phyloP scores from a whole-genome alignment of 2,113 vertebrate genomes.

The Suncus etruscus region DNA sequence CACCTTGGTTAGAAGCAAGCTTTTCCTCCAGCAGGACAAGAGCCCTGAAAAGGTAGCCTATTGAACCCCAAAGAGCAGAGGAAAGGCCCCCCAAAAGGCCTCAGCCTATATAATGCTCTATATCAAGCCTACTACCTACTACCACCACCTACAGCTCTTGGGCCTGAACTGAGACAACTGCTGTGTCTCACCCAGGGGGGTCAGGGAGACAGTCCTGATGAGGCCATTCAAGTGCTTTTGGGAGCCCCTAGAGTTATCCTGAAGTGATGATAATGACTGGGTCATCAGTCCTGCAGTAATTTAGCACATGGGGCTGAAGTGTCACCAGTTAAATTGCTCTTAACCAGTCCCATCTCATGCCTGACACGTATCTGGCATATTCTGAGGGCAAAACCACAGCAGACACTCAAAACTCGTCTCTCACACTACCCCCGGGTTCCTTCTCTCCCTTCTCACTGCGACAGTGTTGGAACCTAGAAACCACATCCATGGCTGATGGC shows the following conservation, averaged over 20 bases:
- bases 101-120: neutral
- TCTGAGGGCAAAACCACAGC: neutral
- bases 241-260: neutral
- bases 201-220: neutral
- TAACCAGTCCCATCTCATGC: neutral
- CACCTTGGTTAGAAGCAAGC: neutral
- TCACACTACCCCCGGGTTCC: neutral
- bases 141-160: neutral
- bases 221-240: neutral
- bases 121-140: neutral
- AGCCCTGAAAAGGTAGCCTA: neutral
- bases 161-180: constrained; percentile 29
- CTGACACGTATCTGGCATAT: neutral
- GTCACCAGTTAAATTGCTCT: neutral
- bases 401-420: constrained; percentile 53
- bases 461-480: constrained; percentile 30
- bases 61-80: neutral
- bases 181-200: neutral
- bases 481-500: constrained; percentile 15
- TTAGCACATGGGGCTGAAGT: neutral
- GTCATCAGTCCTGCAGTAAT: neutral
- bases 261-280: constrained; percentile 28
- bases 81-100: neutral
- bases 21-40: neutral
- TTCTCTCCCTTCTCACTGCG: neutral